Evolutionary conservation across 2,888 invertebrate genomes (phyloP), one percentile per base, ranked within the genome.

Genomic region (Rambutsinella grinnellia): DNA sequence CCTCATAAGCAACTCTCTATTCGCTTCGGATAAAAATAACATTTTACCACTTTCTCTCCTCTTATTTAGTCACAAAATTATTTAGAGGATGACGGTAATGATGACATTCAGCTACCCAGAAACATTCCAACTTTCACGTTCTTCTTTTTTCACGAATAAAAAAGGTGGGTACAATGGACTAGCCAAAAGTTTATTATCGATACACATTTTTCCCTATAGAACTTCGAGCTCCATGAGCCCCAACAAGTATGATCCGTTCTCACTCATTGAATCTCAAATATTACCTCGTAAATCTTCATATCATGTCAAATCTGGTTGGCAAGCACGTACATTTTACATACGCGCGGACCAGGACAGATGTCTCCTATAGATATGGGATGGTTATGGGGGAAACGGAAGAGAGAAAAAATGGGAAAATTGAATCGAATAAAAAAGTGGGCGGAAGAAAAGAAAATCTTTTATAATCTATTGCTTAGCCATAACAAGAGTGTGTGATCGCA

Each of bases 211-310:
- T n/a, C n/a, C n/a, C n/a, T n/a, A n/a, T n/a, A n/a, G n/a, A n/a
- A 65, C 19, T 53, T 17, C 26, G 17, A 62, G 26, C 27, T 15
- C 21, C 5, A 26, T 17, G 13, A 36, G 51, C 27, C 27, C 36
- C 49, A 69, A 71, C 63, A 46, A 44, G 66, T 65, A 67, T 74
- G 61, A 66, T 66, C 54, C 54, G 66, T 67, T 74, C 61, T 66
- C 57, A 67, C 61, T 66, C 67, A 74, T 74, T 74, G 74, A 74
- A 66, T 74, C 56, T 49, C 74, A 58, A 66, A 74, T 74, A 74
- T 74, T 67, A 63, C 66, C 67, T 66, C 74, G 66, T 74, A 74
- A 74, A 74, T 74, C 74, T 74, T 74, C 66, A 74, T 67, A 74
- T 66, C 58, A 53, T 66, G 74, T 74, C 74, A 74, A 74, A 74